phyloP scores from a whole-genome alignment of 2,888 invertebrate species.

The Epinotia ramella region DNA sequence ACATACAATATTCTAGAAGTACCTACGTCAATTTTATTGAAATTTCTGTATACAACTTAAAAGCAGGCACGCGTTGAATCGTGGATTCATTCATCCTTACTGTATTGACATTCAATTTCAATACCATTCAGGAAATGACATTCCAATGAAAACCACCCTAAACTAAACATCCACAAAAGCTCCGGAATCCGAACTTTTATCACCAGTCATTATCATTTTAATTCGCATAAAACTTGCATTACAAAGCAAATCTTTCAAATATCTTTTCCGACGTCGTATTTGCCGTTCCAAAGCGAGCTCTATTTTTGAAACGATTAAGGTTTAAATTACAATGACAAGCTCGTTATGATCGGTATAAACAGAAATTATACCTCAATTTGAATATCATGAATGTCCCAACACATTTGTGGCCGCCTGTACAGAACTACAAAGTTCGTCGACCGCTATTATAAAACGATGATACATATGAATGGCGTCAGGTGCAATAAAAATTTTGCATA shows the following conservation, averaged over 20 bases:
- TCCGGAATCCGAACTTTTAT: slow-evolving; percentile 38
- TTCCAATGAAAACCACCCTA: slow-evolving; percentile 40
- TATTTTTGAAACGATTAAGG: slow-evolving; percentile 2
- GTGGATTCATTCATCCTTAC: slow-evolving; percentile 2
- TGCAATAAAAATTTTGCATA: slow-evolving; percentile 77
- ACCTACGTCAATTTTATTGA: neutral
- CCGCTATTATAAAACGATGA: slow-evolving; percentile 69
- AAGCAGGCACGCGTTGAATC: slow-evolving; percentile 28
- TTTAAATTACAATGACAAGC: neutral
- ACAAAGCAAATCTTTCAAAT: slow-evolving; percentile 41
- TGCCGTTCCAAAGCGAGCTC: neutral
- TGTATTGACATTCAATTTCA: slow-evolving; percentile 40
- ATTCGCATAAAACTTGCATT: slow-evolving; percentile 45
- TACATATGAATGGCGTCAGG: slow-evolving; percentile 68
- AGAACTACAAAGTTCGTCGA: slow-evolving; percentile 66
- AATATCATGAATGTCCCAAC: slow-evolving; percentile 47
- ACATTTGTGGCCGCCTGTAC: slow-evolving; percentile 65
- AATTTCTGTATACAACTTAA: neutral
- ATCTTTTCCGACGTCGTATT: slow-evolving; percentile 15
- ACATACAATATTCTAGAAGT: slow-evolving; percentile 2
- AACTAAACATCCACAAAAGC: slow-evolving; percentile 42
- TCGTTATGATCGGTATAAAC: neutral
- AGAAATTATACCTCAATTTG: slow-evolving; percentile 29
- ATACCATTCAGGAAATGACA: slow-evolving; percentile 40
- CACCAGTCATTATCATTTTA: slow-evolving; percentile 45